Base-by-base conservation (phyloP, 2,113 vertebrate species). In the Phrynosoma platyrhinos region DNA sequence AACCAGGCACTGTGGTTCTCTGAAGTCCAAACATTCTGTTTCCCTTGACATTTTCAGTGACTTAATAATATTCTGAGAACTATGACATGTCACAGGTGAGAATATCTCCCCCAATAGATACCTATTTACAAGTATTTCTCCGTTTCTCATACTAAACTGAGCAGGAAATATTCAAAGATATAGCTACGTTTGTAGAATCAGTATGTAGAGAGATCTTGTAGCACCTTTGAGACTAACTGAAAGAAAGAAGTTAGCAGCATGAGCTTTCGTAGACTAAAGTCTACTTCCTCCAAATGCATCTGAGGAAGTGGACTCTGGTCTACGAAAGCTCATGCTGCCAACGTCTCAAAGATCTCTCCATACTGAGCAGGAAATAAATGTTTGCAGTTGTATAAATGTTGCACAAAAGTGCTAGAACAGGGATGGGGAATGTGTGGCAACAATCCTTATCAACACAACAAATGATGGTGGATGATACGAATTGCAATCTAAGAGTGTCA, bases 31-130 rank as follows among this genome's bases (percentile, higher is more conserved):
- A 83, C 87, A 88, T 88, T 83, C 87, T 68, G 80, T 88, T 88
- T 66, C 87, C 84, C 87, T 40, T 52, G 80, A 80, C 72, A 83
- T 77, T 83, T 77, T 52, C 74, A 83, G 62, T 88, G 87, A 88
- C 80, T 83, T 78, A 88, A 88, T 72, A 88, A 76, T 88, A 83
- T 83, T 77, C 80, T 78, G 30, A 88, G 87, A 88, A 88, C 72
- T 53, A 25, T 82, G 52, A 77, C 42, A 82, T 83, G 72, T 83
- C 87, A 88, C 47, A 21, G 30, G 30, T 58, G 52, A 66, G 18
- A 81, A 36, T 12, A 80, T 3, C 20, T 80, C 6, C 42, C 9
- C 27, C 36, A 40, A 55, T 36, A 82, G 6, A 82, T 47, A 64
- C 4, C 21, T 42, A 36, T 82, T 4, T 20, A 42, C 12, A 82